Percentiles rank a stretch among this genome's conserved stretches.
Conservation (phyloP, 2,888 invertebrate genomes). For the Branchellion lobata region DNA sequence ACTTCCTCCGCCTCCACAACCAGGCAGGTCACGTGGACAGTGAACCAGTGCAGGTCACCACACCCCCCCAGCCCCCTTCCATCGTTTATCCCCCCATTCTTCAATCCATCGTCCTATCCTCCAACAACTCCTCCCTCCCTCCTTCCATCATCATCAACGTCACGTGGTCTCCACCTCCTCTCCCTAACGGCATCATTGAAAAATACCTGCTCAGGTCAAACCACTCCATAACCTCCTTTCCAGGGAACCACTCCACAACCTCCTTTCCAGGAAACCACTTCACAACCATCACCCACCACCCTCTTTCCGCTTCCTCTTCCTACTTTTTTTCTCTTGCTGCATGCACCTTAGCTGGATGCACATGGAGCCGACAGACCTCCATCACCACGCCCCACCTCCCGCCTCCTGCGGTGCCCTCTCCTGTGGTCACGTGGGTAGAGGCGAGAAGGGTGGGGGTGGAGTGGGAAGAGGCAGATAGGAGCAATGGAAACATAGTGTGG, state of each 20-base stretch:
- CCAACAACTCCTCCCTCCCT: background rate
- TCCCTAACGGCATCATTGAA: background rate
- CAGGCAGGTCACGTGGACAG: constrained; percentile 1
- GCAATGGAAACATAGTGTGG: background rate
- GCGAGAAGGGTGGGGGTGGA: background rate
- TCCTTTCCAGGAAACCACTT: background rate
- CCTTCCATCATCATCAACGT: background rate
- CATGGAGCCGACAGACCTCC: background rate
- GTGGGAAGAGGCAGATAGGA: background rate
- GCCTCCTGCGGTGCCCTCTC: background rate
- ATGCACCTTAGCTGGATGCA: background rate
- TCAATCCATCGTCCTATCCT: background rate
- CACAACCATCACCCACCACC: background rate
- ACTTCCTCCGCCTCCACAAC: background rate
- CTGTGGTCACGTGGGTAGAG: background rate
- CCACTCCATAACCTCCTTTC: too few relatives aligned
- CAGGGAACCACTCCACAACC: too few relatives aligned
- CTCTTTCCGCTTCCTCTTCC: background rate
- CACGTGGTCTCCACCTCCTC: background rate
- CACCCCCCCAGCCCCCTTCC: background rate
- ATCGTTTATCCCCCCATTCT: background rate
- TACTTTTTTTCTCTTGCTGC: background rate
- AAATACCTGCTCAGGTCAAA: background rate
- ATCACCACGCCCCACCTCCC: background rate
- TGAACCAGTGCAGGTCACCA: background rate